Percentiles rank a stretch among this genome's conserved stretches.
Conservation (phyloP, 2,797 vertebrate genomes). For the Hippopotamyrus pictus region DNA sequence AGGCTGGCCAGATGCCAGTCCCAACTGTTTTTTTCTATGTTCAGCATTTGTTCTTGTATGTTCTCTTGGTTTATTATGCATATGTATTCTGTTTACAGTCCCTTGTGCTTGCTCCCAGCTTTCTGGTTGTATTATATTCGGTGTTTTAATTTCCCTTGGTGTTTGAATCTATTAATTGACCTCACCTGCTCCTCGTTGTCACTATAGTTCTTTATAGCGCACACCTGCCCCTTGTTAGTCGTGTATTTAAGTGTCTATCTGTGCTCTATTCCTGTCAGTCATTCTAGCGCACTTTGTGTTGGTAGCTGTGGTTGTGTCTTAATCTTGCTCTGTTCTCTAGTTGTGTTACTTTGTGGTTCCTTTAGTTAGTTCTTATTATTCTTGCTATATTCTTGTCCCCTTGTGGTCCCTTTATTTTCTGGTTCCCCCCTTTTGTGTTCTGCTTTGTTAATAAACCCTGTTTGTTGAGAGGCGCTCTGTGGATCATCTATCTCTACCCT, state of each 20-base stretch:
- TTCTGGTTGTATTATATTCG: background rate
- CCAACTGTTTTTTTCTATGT: background rate
- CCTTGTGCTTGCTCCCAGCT: background rate
- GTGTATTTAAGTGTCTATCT: background rate
- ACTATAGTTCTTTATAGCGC: background rate
- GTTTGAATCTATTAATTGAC: background rate
- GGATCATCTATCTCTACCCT: background rate
- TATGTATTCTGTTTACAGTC: background rate
- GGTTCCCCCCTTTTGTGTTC: background rate
- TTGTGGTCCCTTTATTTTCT: background rate
- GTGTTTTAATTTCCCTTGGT: background rate
- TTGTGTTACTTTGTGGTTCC: background rate
- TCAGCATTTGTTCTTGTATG: background rate
- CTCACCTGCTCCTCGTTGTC: background rate
- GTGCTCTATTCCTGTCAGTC: background rate
- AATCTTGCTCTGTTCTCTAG: background rate
- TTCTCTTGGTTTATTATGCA: background rate
- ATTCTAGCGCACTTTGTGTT: background rate
- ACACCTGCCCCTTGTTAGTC: background rate
- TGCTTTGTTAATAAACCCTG: background rate
- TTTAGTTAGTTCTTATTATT: background rate
- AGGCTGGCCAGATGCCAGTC: background rate
- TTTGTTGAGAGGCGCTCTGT: background rate
- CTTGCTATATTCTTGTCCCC: background rate
- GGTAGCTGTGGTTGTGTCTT: background rate